A percentile compares a stretch with the other conserved stretches of the same genome.
These are phyloP conservation scores for Pachypsylla venusta DNA, from an alignment of 1,140 invertebrate species.

Conservation along the genomic window DNA sequence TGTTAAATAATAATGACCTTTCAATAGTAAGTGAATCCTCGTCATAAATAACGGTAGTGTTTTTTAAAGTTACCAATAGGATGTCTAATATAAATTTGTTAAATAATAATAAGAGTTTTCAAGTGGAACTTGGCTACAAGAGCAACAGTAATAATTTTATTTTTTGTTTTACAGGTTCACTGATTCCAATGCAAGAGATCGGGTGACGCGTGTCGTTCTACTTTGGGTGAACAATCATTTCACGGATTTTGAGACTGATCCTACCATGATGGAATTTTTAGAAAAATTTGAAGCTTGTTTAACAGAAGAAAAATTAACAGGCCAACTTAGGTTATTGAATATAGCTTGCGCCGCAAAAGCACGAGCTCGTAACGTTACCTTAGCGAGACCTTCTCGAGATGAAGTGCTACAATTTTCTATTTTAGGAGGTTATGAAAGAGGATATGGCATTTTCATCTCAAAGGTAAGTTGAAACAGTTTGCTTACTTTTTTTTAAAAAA, in stretches of 20 bases:
- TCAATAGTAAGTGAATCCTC: no score
- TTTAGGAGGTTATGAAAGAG: constrained; percentile 78
- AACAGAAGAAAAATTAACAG: constrained; percentile 70
- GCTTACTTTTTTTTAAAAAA: no score
- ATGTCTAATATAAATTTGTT: no score
- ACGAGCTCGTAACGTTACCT: constrained; percentile 71
- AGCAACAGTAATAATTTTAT: constrained; percentile 5
- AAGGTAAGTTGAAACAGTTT: no score
- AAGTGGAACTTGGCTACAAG: background rate
- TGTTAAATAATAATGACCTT: no score
- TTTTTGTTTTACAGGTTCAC: constrained; percentile 38
- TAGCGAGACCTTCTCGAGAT: constrained; percentile 78
- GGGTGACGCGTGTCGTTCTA: constrained; percentile 86
- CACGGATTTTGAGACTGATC: constrained; percentile 94
- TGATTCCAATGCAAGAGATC: constrained; percentile 61
- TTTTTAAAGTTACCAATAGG: no score
- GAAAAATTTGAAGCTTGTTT: constrained; percentile 81
- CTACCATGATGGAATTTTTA: constrained; percentile 91
- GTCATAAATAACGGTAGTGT: no score
- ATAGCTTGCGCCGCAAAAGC: constrained; percentile 96
- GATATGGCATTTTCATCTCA: constrained; percentile 87
- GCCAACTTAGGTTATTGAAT: constrained; percentile 64
- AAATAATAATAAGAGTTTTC: no score
- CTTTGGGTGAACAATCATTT: constrained; percentile 99
- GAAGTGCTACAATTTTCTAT: constrained; percentile 88